phyloP scores from a whole-genome alignment of 2,113 vertebrate species.

The Taxidea taxus region DNA sequence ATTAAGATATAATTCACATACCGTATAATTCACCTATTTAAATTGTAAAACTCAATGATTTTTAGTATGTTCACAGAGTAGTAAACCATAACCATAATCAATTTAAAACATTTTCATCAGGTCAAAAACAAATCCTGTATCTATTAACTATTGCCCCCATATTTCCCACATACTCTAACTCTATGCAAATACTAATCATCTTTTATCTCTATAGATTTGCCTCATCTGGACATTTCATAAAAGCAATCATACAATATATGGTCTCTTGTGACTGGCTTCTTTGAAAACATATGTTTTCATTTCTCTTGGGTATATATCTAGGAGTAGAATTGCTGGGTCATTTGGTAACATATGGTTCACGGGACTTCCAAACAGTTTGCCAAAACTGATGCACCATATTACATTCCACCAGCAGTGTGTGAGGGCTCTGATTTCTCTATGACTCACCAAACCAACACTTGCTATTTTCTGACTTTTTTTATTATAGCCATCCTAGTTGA shows the following conservation, averaged over 20 bases:
- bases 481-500: not conserved
- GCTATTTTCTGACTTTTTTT: not conserved
- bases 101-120: not conserved
- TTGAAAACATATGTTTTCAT: not conserved
- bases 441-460: not conserved
- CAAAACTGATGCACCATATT: not conserved
- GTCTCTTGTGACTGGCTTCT: not conserved
- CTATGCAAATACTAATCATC: not conserved
- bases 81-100: not conserved
- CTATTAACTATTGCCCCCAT: not conserved
- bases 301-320: not conserved
- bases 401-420: not conserved
- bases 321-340: not conserved
- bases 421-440: not conserved
- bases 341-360: not conserved
- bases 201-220: slow-evolving; percentile 2
- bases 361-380: not conserved
- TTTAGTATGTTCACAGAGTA: not conserved
- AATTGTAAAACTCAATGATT: not conserved
- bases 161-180: not conserved
- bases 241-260: not conserved
- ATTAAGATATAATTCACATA: not conserved
- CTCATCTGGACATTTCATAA: not conserved
- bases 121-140: not conserved
- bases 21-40: not conserved